These are phyloP conservation scores for Neodiprion lecontei DNA, from an alignment of 1,140 invertebrate genomes.

Conservation along the genomic window DNA sequence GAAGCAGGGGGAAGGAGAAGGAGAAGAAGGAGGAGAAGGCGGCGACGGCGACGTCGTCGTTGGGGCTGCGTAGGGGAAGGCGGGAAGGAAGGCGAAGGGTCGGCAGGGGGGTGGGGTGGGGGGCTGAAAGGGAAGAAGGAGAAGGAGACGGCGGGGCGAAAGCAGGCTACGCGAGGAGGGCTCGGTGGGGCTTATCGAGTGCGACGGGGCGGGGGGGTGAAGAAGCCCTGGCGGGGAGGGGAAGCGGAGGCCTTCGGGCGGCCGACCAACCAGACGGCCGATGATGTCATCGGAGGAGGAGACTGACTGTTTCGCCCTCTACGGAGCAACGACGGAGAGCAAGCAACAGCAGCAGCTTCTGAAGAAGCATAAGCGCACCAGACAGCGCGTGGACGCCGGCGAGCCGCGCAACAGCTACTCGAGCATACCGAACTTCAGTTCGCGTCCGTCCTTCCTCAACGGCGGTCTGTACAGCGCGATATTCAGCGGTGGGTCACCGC, in stretches of 20 bases:
- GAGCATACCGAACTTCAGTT: constrained; percentile 85
- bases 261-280: constrained; percentile 68
- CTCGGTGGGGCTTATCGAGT: constrained; percentile 60
- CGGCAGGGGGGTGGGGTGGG: constrained; percentile 14
- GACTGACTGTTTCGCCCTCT: constrained; percentile 87
- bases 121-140: constrained; percentile 28
- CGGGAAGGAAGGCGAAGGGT: constrained; percentile 24
- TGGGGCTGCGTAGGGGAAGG: constrained; percentile 39
- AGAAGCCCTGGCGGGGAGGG: constrained; percentile 62
- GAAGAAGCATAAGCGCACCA: constrained; percentile 89
- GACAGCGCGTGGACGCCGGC: constrained; percentile 93
- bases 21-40: no score
- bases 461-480: constrained; percentile 83
- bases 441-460: constrained; percentile 82
- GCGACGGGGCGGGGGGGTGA: constrained; percentile 58
- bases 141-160: constrained; percentile 23
- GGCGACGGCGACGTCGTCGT: constrained; percentile 34
- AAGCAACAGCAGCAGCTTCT: constrained; percentile 76
- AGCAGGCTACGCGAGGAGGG: constrained; percentile 33
- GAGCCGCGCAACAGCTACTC: constrained; percentile 92
- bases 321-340: constrained; percentile 71
- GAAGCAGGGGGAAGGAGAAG: constrained; percentile 18
- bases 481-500: constrained; percentile 64
- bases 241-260: constrained; percentile 62
- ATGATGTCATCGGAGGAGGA: constrained; percentile 96